A percentile compares a stretch with the other conserved stretches of the same genome.
Conservation (phyloP, 2,113 vertebrate genomes). For the Casuarius casuarius region DNA sequence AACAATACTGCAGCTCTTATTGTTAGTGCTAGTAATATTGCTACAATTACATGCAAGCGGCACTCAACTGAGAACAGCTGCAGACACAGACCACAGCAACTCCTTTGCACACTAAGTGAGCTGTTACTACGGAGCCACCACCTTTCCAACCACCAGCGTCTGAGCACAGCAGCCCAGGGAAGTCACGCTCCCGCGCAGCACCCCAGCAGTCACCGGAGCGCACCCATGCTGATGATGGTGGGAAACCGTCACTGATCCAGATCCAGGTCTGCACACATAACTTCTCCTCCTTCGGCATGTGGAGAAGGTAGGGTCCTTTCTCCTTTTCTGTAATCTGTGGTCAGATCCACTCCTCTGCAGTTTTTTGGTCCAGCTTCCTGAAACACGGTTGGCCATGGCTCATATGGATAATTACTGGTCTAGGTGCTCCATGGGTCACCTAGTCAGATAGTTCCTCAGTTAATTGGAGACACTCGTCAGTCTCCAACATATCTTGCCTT, state of each 20-base stretch:
- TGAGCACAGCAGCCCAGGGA: not conserved
- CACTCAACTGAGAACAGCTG: not conserved
- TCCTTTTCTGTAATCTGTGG: not conserved
- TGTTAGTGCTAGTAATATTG: not conserved
- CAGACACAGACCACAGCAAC: not conserved
- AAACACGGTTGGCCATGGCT: not conserved
- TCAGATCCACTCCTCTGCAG: not conserved
- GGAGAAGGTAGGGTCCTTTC: not conserved
- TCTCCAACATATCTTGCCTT: not conserved
- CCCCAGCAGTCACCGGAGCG: not conserved
- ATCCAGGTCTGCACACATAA: not conserved
- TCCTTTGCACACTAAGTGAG: rapidly evolving
- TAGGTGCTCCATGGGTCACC: not conserved
- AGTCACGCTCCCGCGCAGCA: rapidly evolving
- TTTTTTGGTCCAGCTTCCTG: not conserved
- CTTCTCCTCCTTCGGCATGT: not conserved
- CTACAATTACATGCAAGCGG: not conserved
- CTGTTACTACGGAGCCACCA: too few species aligned
- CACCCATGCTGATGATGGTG: rapidly evolving
- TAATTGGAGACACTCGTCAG: not conserved
- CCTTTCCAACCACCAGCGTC: not conserved
- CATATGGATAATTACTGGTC: not conserved
- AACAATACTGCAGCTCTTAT: not conserved
- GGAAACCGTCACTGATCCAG: rapidly evolving
- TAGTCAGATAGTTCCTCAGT: not conserved